Evolutionary conservation across 2,113 vertebrate species (phyloP), one percentile per base, ranked within the genome.

Genomic region (Atlantisia rogersi): DNA sequence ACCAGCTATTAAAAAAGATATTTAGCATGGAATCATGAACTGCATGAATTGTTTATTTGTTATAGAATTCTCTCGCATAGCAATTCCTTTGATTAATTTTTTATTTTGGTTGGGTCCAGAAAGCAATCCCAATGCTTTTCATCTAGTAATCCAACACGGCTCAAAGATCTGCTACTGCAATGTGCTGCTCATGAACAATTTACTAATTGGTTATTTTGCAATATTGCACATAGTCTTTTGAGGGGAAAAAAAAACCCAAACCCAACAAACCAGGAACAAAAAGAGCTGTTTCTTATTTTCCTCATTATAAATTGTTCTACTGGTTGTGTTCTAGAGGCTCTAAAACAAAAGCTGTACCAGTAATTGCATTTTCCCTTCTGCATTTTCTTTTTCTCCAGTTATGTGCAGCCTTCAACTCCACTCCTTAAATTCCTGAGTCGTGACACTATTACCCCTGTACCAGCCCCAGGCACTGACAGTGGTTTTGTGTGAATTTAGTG

Each of bases 51-150:
- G 16, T 67, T 90, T 64, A 67, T 63, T 86, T 90, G 52, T 67
- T 81, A 59, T 9, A 73, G 55, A 91, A 70, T 59, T 90, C 15
- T 31, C 15, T 59, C 59, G 77, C 31, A 70, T 3, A 62, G 5
- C 20, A 88, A 67, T 39, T 77, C 79, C n/a, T 88, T 70, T 81
- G 79, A 88, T 86, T 76, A 88, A 92, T 56, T 64, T 90, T 94
- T 94, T 65, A 77, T 25, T 74, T 90, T 63, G 22, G 3, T 82
- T 79, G 35, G 9, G 20, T 60, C 44, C 35, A 48, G 8, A 68
- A 14, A 68, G 15, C 29, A 74, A 40, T 35, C 14, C 3, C 42
- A 75, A 9, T 68, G 39, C 26, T 80, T 90, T 88, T 92, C 76
- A 70, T 39, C 32, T 25, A 71, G 52, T 63, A 82, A 94, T 93